phyloP scores from a whole-genome alignment of 1,140 invertebrate species.

The Bombus pascuorum region DNA sequence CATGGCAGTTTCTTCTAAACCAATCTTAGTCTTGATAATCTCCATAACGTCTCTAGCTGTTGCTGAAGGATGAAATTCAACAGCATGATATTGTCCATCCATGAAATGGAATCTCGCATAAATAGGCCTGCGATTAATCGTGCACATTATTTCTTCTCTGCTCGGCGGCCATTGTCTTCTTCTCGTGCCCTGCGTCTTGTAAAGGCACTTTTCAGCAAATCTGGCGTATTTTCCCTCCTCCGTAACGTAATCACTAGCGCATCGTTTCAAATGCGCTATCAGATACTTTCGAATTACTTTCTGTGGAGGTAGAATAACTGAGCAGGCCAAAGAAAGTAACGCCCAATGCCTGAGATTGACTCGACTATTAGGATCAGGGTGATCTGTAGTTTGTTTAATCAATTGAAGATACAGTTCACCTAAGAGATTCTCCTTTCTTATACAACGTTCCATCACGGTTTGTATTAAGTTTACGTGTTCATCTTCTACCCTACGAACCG shows the following conservation, averaged over 20 bases:
- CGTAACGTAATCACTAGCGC: constrained; percentile 93
- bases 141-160: constrained; percentile 95
- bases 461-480: constrained; percentile 95
- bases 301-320: constrained; percentile 92
- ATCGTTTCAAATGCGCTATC: constrained; percentile 94
- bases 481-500: constrained; percentile 87
- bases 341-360: constrained; percentile 96
- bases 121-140: constrained; percentile 94
- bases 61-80: constrained; percentile 97
- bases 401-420: constrained; percentile 96
- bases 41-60: constrained; percentile 95
- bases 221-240: constrained; percentile 97
- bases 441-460: constrained; percentile 93
- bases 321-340: constrained; percentile 93
- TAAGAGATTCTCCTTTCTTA: constrained; percentile 93
- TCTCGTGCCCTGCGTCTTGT: constrained; percentile 92
- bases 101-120: constrained; percentile 96
- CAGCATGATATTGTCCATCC: constrained; percentile 96
- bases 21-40: constrained; percentile 96
- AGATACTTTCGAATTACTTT: constrained; percentile 93
- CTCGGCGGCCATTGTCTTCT: constrained; percentile 96
- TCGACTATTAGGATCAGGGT: constrained; percentile 93
- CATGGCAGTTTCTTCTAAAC: constrained; percentile 91
- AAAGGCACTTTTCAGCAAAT: constrained; percentile 95
- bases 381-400: constrained; percentile 97